Base-by-base conservation (phyloP, 2,797 vertebrate genomes). In the Ptychadena robeensis region DNA sequence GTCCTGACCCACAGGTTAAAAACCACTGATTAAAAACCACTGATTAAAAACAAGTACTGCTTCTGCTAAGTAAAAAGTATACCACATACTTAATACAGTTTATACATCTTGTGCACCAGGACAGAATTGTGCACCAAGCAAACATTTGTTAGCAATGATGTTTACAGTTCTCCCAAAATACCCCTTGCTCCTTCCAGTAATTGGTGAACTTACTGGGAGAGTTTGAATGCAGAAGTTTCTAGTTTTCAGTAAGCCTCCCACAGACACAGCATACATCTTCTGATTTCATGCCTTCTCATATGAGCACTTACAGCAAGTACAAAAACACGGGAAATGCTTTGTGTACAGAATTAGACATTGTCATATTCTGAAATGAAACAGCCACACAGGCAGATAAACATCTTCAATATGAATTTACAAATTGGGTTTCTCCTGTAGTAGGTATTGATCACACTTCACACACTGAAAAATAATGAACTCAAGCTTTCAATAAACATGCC, bases 221-320 rank as follows among this genome's bases (percentile, higher is more conserved):
- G 48, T 28, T 68, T 69, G 25, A 82, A 75, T 35, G 32, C 53
- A 80, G 38, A 30, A n/a, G 22, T 53, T 63, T 70, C 27, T 59
- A 53, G 34, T 32, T 82, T 68, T 69, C 61, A 66, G 31, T 53
- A 82, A 69, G 18, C 72, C 72, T 72, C 57, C 79, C 68, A 80
- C 78, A 48, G 48, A 44, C n/a, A 34, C 27, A 34, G 22, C 32
- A 14, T 61, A 27, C 66, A n/a, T 27, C 25, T 68, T 74, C 63
- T 81, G 22, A 74, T 67, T 74, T 67, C 71, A 53, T 35, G 31
- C n/a, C 73, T 73, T 15, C 25, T 68, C 32, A 35, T 78, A 53
- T 35, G 75, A 67, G 28, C 64, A 25, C 61, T 74, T 63, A 63
- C 73, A 74, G 59, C 59, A 75, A 64, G 25, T 73, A 57, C 53